These are phyloP conservation scores for Calameuta filiformis DNA, from an alignment of 2,888 invertebrate species.

Conservation along the genomic window DNA sequence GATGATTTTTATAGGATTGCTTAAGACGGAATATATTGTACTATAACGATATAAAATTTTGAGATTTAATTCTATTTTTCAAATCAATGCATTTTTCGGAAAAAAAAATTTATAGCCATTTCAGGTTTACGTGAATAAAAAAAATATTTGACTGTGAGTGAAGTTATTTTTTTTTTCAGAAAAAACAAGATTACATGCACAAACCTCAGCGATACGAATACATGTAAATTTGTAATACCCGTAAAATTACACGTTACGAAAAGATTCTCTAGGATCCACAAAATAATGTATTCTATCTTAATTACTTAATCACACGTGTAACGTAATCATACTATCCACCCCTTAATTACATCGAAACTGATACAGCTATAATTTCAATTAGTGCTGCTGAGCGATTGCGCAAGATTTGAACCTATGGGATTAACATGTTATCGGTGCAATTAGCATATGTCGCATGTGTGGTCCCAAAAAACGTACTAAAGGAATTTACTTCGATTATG, in stretches of 20 bases:
- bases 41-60: not conserved
- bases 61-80: not conserved
- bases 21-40: not conserved
- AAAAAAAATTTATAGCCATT: not conserved
- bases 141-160: not conserved
- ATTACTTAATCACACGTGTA: constrained; percentile 35
- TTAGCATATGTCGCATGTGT: constrained; percentile 21
- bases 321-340: constrained; percentile 34
- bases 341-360: constrained; percentile 41
- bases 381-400: constrained; percentile 35
- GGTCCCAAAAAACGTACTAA: constrained; percentile 5
- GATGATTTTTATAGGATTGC: not conserved
- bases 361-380: constrained; percentile 47
- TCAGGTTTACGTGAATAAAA: not conserved
- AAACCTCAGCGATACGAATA: not conserved
- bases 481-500: not conserved
- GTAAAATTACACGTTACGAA: constrained; percentile 3
- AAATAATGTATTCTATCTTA: constrained; percentile 22
- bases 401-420: constrained; percentile 26
- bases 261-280: not conserved
- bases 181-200: not conserved
- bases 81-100: not conserved
- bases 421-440: constrained; percentile 29
- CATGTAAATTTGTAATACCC: not conserved
- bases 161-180: not conserved